Evolutionary conservation across 1,140 invertebrate species (phyloP).

Genomic region (Sesamia nonagrioides): DNA sequence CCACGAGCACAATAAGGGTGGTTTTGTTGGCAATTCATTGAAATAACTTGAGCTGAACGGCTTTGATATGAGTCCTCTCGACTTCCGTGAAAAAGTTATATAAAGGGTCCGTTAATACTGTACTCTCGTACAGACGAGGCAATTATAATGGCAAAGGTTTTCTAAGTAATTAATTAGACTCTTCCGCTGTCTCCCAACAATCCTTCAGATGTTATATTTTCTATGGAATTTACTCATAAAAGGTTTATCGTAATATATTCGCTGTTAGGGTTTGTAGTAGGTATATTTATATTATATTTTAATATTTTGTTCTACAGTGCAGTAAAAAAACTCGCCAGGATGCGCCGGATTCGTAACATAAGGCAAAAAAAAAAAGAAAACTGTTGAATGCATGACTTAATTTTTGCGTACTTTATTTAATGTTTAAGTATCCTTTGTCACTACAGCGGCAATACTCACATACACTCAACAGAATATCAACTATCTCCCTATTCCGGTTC

Average conservation of each 20-base stretch:
- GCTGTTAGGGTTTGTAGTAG: neutral
- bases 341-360: too few relatives aligned
- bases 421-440: too few relatives aligned
- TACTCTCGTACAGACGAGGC: neutral
- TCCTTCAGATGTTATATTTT: slow-evolving; percentile 14
- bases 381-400: too few relatives aligned
- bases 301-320: too few relatives aligned
- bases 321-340: too few relatives aligned
- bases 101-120: slow-evolving; percentile 25
- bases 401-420: too few relatives aligned
- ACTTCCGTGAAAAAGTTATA: slow-evolving; percentile 8
- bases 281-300: too few relatives aligned
- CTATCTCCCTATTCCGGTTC: too few relatives aligned
- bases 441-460: too few relatives aligned
- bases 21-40: slow-evolving; percentile 28
- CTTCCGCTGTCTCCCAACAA: slow-evolving; percentile 16
- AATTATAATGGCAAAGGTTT: slow-evolving; percentile 21
- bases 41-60: slow-evolving; percentile 13
- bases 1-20: neutral
- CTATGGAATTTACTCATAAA: neutral
- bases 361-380: too few relatives aligned
- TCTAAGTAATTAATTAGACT: slow-evolving; percentile 31
- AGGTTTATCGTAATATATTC: neutral
- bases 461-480: too few relatives aligned
- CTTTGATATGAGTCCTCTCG: slow-evolving; percentile 23